These are phyloP conservation scores for Drosophila incognita DNA, from an alignment of 2,888 invertebrate species.

Conservation along the genomic window DNA sequence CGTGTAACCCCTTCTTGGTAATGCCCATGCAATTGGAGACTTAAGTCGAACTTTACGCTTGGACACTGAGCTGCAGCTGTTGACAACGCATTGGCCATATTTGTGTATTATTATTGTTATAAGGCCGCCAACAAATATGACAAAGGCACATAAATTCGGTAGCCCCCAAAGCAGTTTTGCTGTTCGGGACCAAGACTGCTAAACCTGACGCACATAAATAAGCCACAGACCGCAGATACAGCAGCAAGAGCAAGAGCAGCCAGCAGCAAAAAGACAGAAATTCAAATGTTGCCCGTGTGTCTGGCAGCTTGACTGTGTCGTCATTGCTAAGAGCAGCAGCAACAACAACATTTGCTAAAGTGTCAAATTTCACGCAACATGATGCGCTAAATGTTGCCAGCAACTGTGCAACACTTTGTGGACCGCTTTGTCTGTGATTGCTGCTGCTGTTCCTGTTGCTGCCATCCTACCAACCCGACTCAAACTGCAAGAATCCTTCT, in stretches of 20 bases:
- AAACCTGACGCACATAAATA: slow-evolving; percentile 58
- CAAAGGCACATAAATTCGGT: slow-evolving; percentile 79
- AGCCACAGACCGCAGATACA: slow-evolving; percentile 35
- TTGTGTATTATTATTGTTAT: slow-evolving; percentile 78
- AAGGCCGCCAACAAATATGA: slow-evolving; percentile 71
- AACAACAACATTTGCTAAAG: slow-evolving; percentile 65
- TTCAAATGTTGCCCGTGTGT: slow-evolving; percentile 71
- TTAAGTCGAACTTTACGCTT: slow-evolving; percentile 34
- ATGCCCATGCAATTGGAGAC: neutral
- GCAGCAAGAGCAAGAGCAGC: slow-evolving; percentile 30
- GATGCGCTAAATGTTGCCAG: slow-evolving; percentile 80
- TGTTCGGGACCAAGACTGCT: slow-evolving; percentile 16
- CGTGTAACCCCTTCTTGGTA: neutral
- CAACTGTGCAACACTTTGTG: slow-evolving; percentile 64
- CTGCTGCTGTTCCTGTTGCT: slow-evolving; percentile 25
- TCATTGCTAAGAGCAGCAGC: slow-evolving; percentile 46
- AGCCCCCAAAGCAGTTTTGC: slow-evolving; percentile 50
- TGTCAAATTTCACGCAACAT: slow-evolving; percentile 81
- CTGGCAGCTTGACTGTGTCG: slow-evolving; percentile 62
- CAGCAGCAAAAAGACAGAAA: slow-evolving; percentile 32
- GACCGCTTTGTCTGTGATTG: slow-evolving; percentile 42
- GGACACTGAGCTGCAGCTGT: slow-evolving; percentile 47
- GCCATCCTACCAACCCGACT: slow-evolving; percentile 14
- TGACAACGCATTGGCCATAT: slow-evolving; percentile 77
- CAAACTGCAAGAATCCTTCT: slow-evolving; percentile 38